phyloP scores from a whole-genome alignment of 2,113 vertebrate species.

The Leucopsar rothschildi region DNA sequence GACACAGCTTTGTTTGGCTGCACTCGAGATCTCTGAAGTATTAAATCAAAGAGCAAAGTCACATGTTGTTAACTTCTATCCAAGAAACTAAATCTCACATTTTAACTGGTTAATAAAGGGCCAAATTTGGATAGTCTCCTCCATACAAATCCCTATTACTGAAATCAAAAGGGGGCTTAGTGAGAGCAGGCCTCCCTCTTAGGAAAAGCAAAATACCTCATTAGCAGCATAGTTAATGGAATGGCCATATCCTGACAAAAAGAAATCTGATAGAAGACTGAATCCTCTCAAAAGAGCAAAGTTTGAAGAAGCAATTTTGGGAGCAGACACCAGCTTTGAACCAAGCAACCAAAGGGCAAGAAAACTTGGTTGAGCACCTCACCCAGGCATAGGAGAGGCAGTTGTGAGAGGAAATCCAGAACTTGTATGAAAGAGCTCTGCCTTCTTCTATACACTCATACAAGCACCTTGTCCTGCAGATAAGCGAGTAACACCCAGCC shows the following conservation, averaged over 20 bases:
- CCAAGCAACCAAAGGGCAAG: neutral
- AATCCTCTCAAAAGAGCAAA: neutral
- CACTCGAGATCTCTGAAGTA: neutral
- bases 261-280: neutral
- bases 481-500: neutral
- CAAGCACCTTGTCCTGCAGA: neutral
- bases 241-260: neutral
- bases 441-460: fast-evolving
- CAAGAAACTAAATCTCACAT: neutral
- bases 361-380: neutral
- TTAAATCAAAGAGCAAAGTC: neutral
- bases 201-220: slow-evolving; percentile 32
- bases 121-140: neutral
- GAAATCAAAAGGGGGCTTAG: slow-evolving; percentile 4
- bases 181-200: neutral
- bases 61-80: neutral
- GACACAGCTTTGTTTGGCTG: neutral
- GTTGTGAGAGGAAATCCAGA: neutral
- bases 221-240: neutral
- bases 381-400: neutral
- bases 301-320: neutral
- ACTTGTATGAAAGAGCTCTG: neutral
- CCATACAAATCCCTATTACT: neutral
- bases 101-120: slow-evolving; percentile 14
- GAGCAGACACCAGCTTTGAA: neutral